phyloP scores from a whole-genome alignment of 1,140 invertebrate genomes.

The Zaprionus kolodkinae region DNA sequence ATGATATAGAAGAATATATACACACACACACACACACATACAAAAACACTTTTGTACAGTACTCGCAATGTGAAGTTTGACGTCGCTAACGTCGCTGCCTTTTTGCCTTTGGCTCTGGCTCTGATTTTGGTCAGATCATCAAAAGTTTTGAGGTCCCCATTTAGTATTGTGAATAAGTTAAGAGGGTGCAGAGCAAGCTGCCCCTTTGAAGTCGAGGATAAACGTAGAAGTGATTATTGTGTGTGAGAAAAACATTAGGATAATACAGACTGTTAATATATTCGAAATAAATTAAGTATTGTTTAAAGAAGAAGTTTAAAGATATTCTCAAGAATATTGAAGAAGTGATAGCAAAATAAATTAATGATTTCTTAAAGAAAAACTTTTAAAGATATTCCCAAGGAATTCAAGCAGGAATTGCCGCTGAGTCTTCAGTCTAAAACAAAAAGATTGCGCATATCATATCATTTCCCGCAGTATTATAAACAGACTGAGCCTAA shows the following conservation, averaged over 20 bases:
- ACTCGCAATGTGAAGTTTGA: constrained; percentile 38
- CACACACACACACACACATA: constrained; percentile 40
- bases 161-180: constrained; percentile 47
- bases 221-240: neutral
- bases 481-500: neutral
- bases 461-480: neutral
- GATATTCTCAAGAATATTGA: neutral
- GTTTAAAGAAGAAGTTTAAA: neutral
- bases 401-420: neutral
- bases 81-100: constrained; percentile 32
- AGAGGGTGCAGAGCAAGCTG: constrained; percentile 40
- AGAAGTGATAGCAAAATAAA: no score
- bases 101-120: constrained; percentile 4
- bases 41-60: constrained; percentile 63
- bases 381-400: neutral
- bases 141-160: constrained; percentile 15
- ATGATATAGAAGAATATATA: neutral
- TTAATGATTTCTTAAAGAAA: neutral
- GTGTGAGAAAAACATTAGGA: neutral
- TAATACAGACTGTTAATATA: neutral
- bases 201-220: neutral
- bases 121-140: neutral
- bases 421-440: neutral
- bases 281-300: neutral
- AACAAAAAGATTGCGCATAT: neutral